Evolutionary conservation across 2,113 vertebrate species (phyloP).

Genomic region (Cochlearius cochlearius): DNA sequence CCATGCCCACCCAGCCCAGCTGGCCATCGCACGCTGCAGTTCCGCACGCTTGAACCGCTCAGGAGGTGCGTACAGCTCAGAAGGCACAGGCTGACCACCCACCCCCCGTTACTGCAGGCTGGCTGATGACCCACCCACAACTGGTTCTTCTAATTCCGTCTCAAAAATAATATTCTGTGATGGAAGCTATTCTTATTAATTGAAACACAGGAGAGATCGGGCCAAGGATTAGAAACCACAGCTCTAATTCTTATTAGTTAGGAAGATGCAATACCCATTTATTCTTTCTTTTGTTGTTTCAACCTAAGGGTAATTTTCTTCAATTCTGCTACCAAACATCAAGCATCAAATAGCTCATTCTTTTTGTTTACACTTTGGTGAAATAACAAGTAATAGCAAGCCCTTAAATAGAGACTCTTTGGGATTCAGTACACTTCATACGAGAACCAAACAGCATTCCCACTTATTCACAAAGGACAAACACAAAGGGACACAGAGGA

Average conservation of each 20-base stretch:
- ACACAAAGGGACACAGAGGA: neutral
- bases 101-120: neutral
- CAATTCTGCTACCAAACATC: neutral
- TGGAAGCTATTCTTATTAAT: neutral
- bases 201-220: neutral
- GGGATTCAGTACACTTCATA: neutral
- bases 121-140: neutral
- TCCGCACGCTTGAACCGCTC: neutral
- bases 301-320: constrained; percentile 11
- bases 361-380: neutral
- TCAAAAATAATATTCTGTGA: neutral
- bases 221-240: constrained; percentile 2
- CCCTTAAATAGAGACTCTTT: neutral
- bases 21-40: rapidly evolving
- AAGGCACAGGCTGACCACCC: neutral
- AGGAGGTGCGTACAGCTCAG: neutral
- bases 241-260: neutral
- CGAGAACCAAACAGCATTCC: neutral
- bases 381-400: neutral
- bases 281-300: neutral
- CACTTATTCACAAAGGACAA: neutral
- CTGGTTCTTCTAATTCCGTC: neutral
- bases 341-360: neutral
- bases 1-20: neutral
- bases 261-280: neutral